Percentiles rank a stretch among this genome's conserved stretches.
Conservation (phyloP, 2,113 vertebrate genomes). For the Pongo abelii region DNA sequence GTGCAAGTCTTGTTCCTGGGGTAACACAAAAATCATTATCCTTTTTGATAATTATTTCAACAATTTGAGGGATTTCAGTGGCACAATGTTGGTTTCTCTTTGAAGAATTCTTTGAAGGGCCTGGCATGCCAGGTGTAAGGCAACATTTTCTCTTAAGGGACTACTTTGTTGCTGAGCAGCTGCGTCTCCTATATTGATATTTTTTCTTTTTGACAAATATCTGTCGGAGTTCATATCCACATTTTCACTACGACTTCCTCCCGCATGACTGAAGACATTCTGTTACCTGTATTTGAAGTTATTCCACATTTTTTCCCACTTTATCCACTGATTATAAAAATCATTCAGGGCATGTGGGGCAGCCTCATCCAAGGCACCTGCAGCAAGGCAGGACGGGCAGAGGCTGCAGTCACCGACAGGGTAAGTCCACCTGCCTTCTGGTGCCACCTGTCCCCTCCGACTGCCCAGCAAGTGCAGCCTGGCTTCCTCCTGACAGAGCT, state of each 20-base stretch:
- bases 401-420: neutral
- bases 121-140: conserved; percentile 85
- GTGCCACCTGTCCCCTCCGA: neutral
- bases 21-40: conserved; percentile 88
- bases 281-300: conserved; percentile 97
- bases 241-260: conserved; percentile 85
- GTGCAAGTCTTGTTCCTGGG: conserved; percentile 83
- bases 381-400: neutral
- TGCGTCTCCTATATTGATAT: conserved; percentile 81
- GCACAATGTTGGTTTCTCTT: conserved; percentile 92
- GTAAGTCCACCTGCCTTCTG: neutral
- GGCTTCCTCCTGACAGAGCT: neutral
- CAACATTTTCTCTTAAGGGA: conserved; percentile 85
- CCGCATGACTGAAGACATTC: conserved; percentile 92
- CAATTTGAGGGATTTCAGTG: conserved; percentile 94
- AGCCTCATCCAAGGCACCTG: neutral
- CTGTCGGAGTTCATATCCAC: conserved; percentile 85
- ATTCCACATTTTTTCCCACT: conserved; percentile 98
- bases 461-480: neutral
- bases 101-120: conserved; percentile 82
- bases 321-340: conserved; percentile 92
- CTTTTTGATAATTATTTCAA: conserved; percentile 95
- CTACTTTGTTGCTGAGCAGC: conserved; percentile 84
- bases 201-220: conserved; percentile 87
- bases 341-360: conserved; percentile 24